phyloP scores from a whole-genome alignment of 1,140 invertebrate species.

The Orius insidiosus region DNA sequence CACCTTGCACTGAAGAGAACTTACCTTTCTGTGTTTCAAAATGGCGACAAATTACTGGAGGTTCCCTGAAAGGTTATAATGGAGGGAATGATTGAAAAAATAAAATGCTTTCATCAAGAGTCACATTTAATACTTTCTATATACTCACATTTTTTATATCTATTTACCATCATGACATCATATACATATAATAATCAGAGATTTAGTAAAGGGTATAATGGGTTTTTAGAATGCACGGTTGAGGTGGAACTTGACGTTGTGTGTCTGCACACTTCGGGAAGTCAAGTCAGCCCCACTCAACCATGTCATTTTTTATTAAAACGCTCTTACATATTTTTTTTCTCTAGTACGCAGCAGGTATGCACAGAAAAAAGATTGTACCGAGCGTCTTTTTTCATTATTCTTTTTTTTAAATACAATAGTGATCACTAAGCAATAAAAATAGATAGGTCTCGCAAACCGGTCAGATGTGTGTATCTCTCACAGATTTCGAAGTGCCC shows the following conservation, averaged over 20 bases:
- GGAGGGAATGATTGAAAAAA: too few species aligned
- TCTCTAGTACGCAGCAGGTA: slow-evolving; percentile 12
- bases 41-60: too few species aligned
- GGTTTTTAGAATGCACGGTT: slow-evolving; percentile 4
- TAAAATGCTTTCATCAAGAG: slow-evolving; percentile 3
- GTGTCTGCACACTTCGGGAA: slow-evolving; percentile 11
- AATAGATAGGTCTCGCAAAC: slow-evolving; percentile 15
- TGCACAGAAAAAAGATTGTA: slow-evolving; percentile 17
- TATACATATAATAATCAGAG: slow-evolving; percentile 15
- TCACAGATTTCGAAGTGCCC: slow-evolving; percentile 6
- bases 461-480: slow-evolving; percentile 12
- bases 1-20: too few species aligned
- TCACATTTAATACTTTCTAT: slow-evolving; percentile 15
- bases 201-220: slow-evolving; percentile 12
- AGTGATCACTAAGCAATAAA: slow-evolving; percentile 16
- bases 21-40: too few species aligned
- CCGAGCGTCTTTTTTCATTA: slow-evolving; percentile 12
- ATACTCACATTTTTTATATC: slow-evolving; percentile 14
- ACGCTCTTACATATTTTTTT: slow-evolving; percentile 4
- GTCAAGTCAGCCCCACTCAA: slow-evolving; percentile 7
- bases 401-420: slow-evolving; percentile 17
- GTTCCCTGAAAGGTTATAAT: too few species aligned
- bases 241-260: slow-evolving; percentile 6
- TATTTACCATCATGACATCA: slow-evolving; percentile 16
- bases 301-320: slow-evolving; percentile 1